Percentiles rank a stretch among this genome's conserved stretches.
These are phyloP conservation scores for Caenorhabditis sp. DNA, from an alignment of 2,888 invertebrate genomes.

Conservation along the genomic window DNA sequence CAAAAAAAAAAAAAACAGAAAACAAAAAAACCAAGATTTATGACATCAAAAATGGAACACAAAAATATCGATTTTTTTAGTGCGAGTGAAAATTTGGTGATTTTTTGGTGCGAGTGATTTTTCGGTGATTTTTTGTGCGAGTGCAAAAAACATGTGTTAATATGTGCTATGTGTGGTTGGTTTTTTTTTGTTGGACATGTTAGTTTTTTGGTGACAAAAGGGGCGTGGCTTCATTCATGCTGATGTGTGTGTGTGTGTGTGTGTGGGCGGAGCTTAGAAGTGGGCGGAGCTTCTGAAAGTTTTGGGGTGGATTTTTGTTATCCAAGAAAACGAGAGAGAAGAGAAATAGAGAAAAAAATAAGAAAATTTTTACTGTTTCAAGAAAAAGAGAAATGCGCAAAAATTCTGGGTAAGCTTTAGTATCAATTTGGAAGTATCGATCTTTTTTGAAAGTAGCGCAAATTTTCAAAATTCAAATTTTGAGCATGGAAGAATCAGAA, in stretches of 20 bases:
- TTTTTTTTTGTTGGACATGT: background rate
- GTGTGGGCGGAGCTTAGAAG: background rate
- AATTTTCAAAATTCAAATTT: too few relatives aligned
- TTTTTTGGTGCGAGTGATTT: background rate
- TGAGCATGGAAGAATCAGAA: too few relatives aligned
- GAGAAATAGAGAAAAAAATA: background rate
- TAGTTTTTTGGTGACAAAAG: background rate
- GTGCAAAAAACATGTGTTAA: background rate
- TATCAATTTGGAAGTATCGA: too few relatives aligned
- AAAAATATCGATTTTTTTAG: background rate
- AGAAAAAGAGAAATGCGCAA: too few relatives aligned
- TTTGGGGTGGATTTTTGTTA: background rate
- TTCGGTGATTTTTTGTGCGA: background rate
- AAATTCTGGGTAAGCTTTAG: too few relatives aligned
- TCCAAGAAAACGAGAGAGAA: background rate
- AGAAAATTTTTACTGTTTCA: too few relatives aligned
- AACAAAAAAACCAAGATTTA: slow-evolving; percentile 8
- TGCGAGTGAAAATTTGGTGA: background rate
- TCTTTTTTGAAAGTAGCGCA: too few relatives aligned
- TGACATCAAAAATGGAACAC: background rate
- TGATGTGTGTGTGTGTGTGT: background rate
- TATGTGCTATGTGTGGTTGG: background rate
- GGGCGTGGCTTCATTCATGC: background rate
- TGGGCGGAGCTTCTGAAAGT: background rate
- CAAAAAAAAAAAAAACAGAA: slow-evolving; percentile 11